phyloP scores from a whole-genome alignment of 2,888 invertebrate species.

The Chrysolina americana region DNA sequence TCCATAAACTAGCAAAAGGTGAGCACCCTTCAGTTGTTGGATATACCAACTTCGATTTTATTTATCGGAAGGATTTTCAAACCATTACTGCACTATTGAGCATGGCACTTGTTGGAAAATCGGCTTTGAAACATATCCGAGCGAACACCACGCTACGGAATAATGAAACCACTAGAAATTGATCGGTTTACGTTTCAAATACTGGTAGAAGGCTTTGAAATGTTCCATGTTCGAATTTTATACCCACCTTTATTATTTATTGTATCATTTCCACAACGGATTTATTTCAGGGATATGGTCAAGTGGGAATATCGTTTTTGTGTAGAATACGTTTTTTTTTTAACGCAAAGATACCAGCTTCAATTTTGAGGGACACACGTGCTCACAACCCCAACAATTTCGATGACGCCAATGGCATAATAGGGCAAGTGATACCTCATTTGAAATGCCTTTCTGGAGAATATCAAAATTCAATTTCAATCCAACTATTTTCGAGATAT shows the following conservation, averaged over 20 bases:
- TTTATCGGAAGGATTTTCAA: not conserved
- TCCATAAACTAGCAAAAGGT: not conserved
- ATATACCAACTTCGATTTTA: not conserved
- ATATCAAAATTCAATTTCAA: too few relatives aligned
- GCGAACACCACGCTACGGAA: not conserved
- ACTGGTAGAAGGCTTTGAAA: not conserved
- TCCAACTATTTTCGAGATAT: too few relatives aligned
- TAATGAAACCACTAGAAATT: slow-evolving; percentile 3
- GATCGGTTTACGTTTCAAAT: slow-evolving; percentile 1
- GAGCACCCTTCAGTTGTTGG: not conserved
- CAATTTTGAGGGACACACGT: too few relatives aligned
- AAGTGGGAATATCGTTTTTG: not conserved
- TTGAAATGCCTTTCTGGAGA: too few relatives aligned
- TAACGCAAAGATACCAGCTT: too few relatives aligned
- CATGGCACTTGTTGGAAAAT: not conserved
- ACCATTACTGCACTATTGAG: not conserved
- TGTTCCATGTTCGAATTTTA: not conserved
- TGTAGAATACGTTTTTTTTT: too few relatives aligned
- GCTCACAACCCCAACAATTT: too few relatives aligned
- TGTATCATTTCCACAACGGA: not conserved
- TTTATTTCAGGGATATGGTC: not conserved
- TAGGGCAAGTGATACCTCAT: too few relatives aligned
- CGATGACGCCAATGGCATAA: too few relatives aligned
- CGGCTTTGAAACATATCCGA: slow-evolving; percentile 5
- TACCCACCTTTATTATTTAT: not conserved